phyloP scores from a whole-genome alignment of 2,888 invertebrate species.

The Oscheius sp. region DNA sequence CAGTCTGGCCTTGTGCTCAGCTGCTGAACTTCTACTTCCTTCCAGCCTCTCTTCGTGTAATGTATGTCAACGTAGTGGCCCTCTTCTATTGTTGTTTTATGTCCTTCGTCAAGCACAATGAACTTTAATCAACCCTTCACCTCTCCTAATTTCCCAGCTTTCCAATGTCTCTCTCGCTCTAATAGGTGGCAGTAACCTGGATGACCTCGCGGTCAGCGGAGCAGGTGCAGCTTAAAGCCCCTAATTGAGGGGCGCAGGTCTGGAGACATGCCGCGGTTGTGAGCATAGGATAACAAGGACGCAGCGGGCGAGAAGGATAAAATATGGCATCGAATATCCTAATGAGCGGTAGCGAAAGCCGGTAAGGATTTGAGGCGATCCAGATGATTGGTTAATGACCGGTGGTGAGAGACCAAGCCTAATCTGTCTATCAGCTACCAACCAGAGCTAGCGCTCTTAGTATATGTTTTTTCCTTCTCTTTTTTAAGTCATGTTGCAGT shows the following conservation, averaged over 20 bases:
- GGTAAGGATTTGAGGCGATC: not conserved
- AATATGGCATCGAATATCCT: not conserved
- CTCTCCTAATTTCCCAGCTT: too few species aligned
- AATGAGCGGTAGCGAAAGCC: not conserved
- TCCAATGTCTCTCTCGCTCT: too few species aligned
- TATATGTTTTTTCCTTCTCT: too few species aligned
- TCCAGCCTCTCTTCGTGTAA: slow-evolving; percentile 83
- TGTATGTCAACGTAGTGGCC: slow-evolving; percentile 86
- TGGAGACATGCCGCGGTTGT: not conserved
- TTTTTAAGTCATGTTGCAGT: too few species aligned
- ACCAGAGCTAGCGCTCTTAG: too few species aligned
- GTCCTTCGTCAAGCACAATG: slow-evolving; percentile 76
- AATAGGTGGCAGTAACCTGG: slow-evolving; percentile 29
- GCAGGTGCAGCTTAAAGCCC: slow-evolving; percentile 28
- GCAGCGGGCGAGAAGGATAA: slow-evolving; percentile 3
- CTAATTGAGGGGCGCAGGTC: slow-evolving; percentile 5
- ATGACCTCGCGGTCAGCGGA: slow-evolving; percentile 21
- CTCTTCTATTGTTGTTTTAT: slow-evolving; percentile 86
- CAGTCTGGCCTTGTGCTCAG: slow-evolving; percentile 92
- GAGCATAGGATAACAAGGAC: not conserved
- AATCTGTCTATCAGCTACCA: too few species aligned
- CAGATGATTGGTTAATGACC: not conserved
- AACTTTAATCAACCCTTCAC: too few species aligned
- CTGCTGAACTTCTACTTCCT: slow-evolving; percentile 88
- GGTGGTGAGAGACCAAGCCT: not conserved